Percentiles rank a stretch among this genome's conserved stretches.
Conservation (phyloP, 2,113 vertebrate genomes). For the Datnioides undecimradiatus region DNA sequence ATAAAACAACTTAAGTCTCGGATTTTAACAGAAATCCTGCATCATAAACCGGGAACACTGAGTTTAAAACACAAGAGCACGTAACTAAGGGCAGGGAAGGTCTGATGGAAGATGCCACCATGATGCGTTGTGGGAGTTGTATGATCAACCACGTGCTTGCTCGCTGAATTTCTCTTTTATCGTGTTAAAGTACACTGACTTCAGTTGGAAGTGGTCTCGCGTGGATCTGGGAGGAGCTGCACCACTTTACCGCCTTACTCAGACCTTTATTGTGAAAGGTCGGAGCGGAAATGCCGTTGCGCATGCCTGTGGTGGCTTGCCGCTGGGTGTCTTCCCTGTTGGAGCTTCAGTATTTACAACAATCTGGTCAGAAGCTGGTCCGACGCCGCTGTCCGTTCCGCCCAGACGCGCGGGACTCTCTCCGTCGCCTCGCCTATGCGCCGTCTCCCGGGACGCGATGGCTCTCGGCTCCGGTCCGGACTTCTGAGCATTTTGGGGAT, state of each 20-base stretch:
- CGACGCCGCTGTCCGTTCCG: constrained; percentile 8
- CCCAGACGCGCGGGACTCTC: too few species aligned
- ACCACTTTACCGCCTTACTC: neutral
- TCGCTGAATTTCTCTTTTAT: too few species aligned
- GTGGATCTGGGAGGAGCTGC: neutral
- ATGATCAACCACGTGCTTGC: too few species aligned
- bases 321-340: constrained; percentile 46
- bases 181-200: too few species aligned
- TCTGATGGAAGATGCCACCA: too few species aligned
- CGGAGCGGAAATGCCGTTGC: accelerated
- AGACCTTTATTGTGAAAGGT: constrained; percentile 57
- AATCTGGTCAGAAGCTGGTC: constrained; percentile 49
- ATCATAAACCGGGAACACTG: too few species aligned
- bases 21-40: too few species aligned
- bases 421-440: too few species aligned
- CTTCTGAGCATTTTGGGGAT: constrained; percentile 50
- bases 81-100: too few species aligned
- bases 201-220: neutral
- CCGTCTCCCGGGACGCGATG: neutral
- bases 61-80: too few species aligned
- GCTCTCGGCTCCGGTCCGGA: neutral
- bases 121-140: too few species aligned
- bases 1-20: too few species aligned
- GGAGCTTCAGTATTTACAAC: constrained; percentile 69
- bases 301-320: neutral